Evolutionary conservation across 1,140 invertebrate species (phyloP), one percentile per base, ranked within the genome.

Genomic region (Lucilia sericata): DNA sequence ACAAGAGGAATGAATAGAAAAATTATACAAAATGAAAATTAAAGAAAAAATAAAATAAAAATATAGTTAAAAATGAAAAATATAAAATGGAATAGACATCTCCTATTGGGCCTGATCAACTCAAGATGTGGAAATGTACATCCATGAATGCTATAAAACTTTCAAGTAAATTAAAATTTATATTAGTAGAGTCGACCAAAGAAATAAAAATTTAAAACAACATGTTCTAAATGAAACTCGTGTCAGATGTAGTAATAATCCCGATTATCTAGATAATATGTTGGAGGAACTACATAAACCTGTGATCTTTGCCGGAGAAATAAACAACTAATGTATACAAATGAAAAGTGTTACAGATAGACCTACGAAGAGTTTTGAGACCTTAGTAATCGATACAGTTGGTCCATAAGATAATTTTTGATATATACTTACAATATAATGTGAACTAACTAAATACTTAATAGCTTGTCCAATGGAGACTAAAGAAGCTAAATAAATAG

Each of bases 381-480:
- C 30, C 13, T 17, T 82, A 17, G 55, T 65, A 34, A 82, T 82
- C n/a, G 65, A 83, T 34, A 83, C 82, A 19, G 47, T 47, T 47
- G 70, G 82, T 19, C 82, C 65, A 2, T 49, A 34, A 12, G n/a
- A 74, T 12, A 49, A 49, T 19, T 74, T 9, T 75, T n/a, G 82
- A 19, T 85, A 85, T 78, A 82, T 82, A 19, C 25, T 83, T 55
- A 85, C 84, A n/a, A 51, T 83, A 42, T 70, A 85, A 83, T 85
- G 84, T 83, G 84, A 85, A 51, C n/a, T n/a, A n/a, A n/a, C n/a
- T n/a, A n/a, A n/a, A n/a, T 83, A 75, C 34, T 12, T 85, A 34
- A 82, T 84, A 78, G 74, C 82, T 25, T 25, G 51, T 70, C 83
- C 83, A 65, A 82, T 85, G 14, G 30, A 80, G 81, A 80, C 70